Percentiles rank a stretch among this genome's conserved stretches.
phyloP scores from a whole-genome alignment of 2,888 invertebrate species.

The Phalera bucephala region DNA sequence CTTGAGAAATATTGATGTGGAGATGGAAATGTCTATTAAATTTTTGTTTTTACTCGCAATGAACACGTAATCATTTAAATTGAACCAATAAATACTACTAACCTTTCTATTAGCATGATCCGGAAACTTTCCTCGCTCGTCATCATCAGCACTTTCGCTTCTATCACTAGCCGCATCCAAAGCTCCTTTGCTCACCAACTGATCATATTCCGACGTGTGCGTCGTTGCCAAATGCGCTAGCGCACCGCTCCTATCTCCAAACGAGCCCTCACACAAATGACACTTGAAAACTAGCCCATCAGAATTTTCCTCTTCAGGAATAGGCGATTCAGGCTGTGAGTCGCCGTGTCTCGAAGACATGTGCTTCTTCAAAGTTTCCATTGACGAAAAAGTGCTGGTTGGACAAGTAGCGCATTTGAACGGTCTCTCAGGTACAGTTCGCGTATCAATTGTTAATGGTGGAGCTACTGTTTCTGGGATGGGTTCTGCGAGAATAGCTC shows the following conservation, averaged over 20 bases:
- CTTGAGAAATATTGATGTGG: too few species aligned
- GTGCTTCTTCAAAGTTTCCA: conserved; percentile 91
- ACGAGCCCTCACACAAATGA: conserved; percentile 95
- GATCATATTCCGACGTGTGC: conserved; percentile 90
- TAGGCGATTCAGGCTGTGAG: conserved; percentile 67
- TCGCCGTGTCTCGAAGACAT: conserved; percentile 88
- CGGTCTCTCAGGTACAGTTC: conserved; percentile 89
- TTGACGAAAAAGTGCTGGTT: conserved; percentile 91
- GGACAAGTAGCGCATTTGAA: conserved; percentile 92
- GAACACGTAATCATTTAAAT: too few species aligned
- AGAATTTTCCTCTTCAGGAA: conserved; percentile 49
- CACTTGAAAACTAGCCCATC: conserved; percentile 93
- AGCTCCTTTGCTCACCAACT: conserved; percentile 92
- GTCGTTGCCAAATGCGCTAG: conserved; percentile 90
- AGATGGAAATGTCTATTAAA: too few species aligned
- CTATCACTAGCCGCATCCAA: conserved; percentile 81
- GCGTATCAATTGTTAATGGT: conserved; percentile 62
- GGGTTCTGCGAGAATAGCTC: conserved; percentile 69
- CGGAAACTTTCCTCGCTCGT: conserved; percentile 90
- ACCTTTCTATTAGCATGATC: conserved; percentile 94
- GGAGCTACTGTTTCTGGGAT: conserved; percentile 56
- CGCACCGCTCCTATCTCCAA: conserved; percentile 90
- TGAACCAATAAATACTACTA: conserved; percentile 36
- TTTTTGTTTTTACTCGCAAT: too few species aligned
- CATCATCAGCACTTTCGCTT: conserved; percentile 86